A percentile compares a stretch with the other conserved stretches of the same genome.
phyloP scores from a whole-genome alignment of 2,797 vertebrate genomes.

The Gallirallus australis region DNA sequence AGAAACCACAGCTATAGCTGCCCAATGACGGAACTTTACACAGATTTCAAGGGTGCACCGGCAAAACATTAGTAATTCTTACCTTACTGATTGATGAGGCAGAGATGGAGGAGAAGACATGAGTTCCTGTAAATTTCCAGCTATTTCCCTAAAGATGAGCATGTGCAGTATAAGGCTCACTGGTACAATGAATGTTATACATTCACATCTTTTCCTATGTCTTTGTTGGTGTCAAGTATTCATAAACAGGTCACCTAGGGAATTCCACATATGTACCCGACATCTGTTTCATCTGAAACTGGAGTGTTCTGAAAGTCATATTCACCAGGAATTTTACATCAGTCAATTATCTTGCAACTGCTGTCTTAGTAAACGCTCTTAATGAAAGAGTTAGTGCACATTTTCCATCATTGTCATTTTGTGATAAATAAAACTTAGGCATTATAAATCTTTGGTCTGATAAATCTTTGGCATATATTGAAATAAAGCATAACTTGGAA shows the following conservation, averaged over 20 bases:
- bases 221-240: conserved; percentile 9
- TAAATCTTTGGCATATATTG: not conserved
- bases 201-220: not conserved
- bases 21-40: not conserved
- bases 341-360: conserved; percentile 19
- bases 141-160: not conserved
- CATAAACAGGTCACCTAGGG: not conserved
- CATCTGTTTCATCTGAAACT: conserved; percentile 27
- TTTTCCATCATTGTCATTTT: not conserved
- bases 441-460: not conserved
- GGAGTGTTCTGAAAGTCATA: not conserved
- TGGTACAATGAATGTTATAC: not conserved
- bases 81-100: not conserved
- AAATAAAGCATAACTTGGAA: not conserved
- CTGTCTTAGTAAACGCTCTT: not conserved
- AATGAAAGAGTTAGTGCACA: not conserved
- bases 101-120: not conserved
- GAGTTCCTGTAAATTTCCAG: not conserved
- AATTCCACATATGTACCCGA: conserved; percentile 8
- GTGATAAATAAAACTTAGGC: too few relatives aligned
- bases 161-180: not conserved
- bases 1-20: not conserved
- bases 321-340: conserved; percentile 15
- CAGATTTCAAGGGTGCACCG: not conserved
- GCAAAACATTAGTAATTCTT: not conserved